A percentile compares a stretch with the other conserved stretches of the same genome.
Evolutionary conservation across 2,797 vertebrate genomes (phyloP).

Genomic region (Esox masquinongy): DNA sequence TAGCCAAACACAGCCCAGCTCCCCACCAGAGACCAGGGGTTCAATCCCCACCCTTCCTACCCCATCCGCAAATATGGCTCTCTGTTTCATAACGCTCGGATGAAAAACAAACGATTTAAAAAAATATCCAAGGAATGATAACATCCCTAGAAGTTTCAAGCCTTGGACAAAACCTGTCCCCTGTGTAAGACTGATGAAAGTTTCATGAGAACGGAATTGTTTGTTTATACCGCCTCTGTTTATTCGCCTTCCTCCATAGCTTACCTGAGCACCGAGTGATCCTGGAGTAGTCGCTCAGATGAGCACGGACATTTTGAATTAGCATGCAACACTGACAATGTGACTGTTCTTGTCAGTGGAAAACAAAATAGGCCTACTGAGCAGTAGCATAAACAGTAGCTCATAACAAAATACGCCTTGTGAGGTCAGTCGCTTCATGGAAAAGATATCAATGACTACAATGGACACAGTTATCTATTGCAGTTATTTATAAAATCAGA

Average conservation of each 20-base stretch:
- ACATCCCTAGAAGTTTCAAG: constrained; percentile 22
- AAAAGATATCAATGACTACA: constrained; percentile 63
- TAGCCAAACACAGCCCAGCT: no score
- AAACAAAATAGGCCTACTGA: constrained; percentile 47
- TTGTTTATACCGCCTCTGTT: neutral
- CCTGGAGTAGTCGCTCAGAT: constrained; percentile 17
- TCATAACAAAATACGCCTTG: constrained; percentile 42
- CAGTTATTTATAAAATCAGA: constrained; percentile 71
- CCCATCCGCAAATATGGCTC: no score
- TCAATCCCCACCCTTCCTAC: no score
- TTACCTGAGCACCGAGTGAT: constrained; percentile 31
- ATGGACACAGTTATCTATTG: constrained; percentile 48
- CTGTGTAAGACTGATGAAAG: neutral
- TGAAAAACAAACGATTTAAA: no score
- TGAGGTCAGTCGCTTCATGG: constrained; percentile 57
- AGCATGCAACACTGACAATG: constrained; percentile 29
- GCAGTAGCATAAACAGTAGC: constrained; percentile 36
- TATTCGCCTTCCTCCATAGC: constrained; percentile 8
- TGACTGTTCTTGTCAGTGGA: constrained; percentile 47
- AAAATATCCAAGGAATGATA: neutral
- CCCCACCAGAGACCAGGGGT: no score
- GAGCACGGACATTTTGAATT: constrained; percentile 55
- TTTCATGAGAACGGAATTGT: neutral
- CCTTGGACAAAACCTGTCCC: constrained; percentile 33
- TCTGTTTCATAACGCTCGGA: no score